Evolutionary conservation across 2,888 invertebrate species (phyloP).

Genomic region (Chloroclysta siterata): DNA sequence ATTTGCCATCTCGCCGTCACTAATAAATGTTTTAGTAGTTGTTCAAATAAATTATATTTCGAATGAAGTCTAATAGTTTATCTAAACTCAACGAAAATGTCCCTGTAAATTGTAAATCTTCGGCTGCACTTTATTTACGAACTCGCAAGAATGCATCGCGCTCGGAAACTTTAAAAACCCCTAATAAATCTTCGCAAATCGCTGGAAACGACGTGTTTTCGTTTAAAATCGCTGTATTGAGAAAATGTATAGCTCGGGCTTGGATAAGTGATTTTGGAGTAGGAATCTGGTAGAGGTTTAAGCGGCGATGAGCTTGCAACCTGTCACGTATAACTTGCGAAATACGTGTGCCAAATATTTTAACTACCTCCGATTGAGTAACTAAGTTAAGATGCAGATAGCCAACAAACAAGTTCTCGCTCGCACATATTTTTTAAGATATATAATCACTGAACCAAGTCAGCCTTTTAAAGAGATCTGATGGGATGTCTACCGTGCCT

Average conservation of each 20-base stretch:
- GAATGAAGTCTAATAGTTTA: neutral
- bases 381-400: no score
- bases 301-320: neutral
- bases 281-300: slow-evolving; percentile 8
- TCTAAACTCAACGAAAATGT: slow-evolving; percentile 6
- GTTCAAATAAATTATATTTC: neutral
- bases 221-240: slow-evolving; percentile 52
- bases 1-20: no score
- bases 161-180: slow-evolving; percentile 52
- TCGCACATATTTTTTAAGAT: no score
- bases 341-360: neutral
- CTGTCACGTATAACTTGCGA: neutral
- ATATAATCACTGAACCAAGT: no score
- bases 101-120: slow-evolving; percentile 38
- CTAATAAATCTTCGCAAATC: slow-evolving; percentile 59
- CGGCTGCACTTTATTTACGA: slow-evolving; percentile 44
- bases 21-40: no score
- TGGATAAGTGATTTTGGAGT: slow-evolving; percentile 38
- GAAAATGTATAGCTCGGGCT: slow-evolving; percentile 51
- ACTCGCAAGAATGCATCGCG: slow-evolving; percentile 38
- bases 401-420: no score
- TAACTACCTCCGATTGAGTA: no score
- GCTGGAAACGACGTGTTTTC: slow-evolving; percentile 53
- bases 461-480: no score
- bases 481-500: no score